Percentiles rank a stretch among this genome's conserved stretches.
phyloP scores from a whole-genome alignment of 1,140 invertebrate species.

The Triops longicaudatus region DNA sequence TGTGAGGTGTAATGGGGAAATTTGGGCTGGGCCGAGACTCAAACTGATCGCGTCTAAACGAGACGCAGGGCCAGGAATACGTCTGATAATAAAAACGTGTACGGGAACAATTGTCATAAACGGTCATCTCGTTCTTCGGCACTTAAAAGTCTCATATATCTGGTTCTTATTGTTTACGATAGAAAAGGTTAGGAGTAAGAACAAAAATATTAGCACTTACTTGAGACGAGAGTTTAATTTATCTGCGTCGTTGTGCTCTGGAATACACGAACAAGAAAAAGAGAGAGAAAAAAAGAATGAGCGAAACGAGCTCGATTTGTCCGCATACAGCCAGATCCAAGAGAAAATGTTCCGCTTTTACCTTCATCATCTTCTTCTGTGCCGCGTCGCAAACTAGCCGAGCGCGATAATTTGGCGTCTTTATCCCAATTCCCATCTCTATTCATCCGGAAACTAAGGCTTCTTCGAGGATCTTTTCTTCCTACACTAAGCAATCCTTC shows the following conservation, averaged over 20 bases:
- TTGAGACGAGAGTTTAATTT: not conserved
- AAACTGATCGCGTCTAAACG: not conserved
- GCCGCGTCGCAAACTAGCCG: not conserved
- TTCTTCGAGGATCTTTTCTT: constrained; percentile 2
- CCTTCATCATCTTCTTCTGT: not conserved
- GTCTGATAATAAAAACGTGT: constrained; percentile 4
- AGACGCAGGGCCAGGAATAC: not conserved
- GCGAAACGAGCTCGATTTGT: not conserved
- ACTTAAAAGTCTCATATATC: not conserved
- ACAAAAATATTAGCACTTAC: not conserved
- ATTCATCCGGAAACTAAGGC: constrained; percentile 3
- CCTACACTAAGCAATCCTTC: not conserved
- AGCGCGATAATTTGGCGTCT: constrained; percentile 11
- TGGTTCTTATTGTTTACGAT: not conserved
- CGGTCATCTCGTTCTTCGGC: not conserved
- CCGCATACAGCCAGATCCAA: not conserved
- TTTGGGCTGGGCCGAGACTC: constrained; percentile 4
- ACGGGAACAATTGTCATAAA: not conserved
- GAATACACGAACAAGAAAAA: not conserved
- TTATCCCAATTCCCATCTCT: constrained; percentile 12
- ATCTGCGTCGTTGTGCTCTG: not conserved
- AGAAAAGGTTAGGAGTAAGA: not conserved
- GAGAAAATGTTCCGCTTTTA: not conserved
- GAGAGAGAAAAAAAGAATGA: not conserved
- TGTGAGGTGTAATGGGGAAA: constrained; percentile 22